phyloP scores from a whole-genome alignment of 2,888 invertebrate genomes.

The Cataglyphis altisquamis region DNA sequence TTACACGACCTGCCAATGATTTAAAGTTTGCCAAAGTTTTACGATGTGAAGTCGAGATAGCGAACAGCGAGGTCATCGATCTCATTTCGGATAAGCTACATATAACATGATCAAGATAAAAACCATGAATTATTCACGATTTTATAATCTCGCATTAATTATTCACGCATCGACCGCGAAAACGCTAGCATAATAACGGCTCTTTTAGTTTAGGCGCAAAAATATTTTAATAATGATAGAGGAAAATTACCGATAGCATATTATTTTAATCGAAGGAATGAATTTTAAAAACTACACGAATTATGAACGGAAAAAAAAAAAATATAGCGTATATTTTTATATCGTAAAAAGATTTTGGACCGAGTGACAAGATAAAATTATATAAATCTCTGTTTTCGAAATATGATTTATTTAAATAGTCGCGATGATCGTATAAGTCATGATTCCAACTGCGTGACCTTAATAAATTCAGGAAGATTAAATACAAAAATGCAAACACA shows the following conservation, averaged over 20 bases:
- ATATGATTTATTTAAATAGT: neutral
- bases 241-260: neutral
- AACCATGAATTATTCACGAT: constrained; percentile 21
- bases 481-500: neutral
- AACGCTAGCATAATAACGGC: constrained; percentile 17
- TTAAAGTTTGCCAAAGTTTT: neutral
- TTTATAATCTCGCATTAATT: constrained; percentile 24
- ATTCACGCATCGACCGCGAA: constrained; percentile 22
- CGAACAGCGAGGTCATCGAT: constrained; percentile 29
- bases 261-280: neutral
- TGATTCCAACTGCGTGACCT: neutral
- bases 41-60: constrained; percentile 1
- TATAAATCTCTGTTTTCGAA: neutral
- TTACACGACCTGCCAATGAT: neutral
- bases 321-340: neutral
- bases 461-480: constrained; percentile 9
- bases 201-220: constrained; percentile 15
- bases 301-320: neutral
- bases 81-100: constrained; percentile 25
- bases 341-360: neutral
- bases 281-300: neutral
- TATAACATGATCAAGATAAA: constrained; percentile 8
- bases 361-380: neutral
- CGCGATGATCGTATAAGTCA: neutral
- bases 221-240: neutral